Percentiles rank a stretch among this genome's conserved stretches.
Evolutionary conservation across 2,113 vertebrate species (phyloP).

Genomic region (Ageneiosus marmoratus): DNA sequence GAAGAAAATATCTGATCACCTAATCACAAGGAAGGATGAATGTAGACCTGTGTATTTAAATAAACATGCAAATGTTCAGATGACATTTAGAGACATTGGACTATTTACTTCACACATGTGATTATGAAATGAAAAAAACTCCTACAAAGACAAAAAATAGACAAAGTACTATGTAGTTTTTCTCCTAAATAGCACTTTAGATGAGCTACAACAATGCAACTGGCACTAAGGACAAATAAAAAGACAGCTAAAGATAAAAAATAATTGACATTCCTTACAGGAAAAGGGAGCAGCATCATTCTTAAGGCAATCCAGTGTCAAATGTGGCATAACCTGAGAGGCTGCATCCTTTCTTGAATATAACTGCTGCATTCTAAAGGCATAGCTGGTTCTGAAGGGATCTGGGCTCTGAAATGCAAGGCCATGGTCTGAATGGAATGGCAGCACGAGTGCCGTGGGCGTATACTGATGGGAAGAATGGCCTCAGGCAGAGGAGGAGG

Average conservation of each 20-base stretch:
- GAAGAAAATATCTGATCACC: conserved; percentile 28
- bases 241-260: conserved; percentile 26
- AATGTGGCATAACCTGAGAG: conserved; percentile 9
- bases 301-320: conserved; percentile 12
- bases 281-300: conserved; percentile 21
- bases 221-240: conserved; percentile 12
- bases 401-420: conserved; percentile 20
- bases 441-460: conserved; percentile 23
- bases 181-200: conserved; percentile 28
- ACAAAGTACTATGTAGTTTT: neutral
- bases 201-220: conserved; percentile 24
- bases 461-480: conserved; percentile 35
- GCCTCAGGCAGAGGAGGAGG: conserved; percentile 11
- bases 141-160: neutral
- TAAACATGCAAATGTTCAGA: neutral
- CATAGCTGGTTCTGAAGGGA: neutral
- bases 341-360: conserved; percentile 7
- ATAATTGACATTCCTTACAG: conserved; percentile 24
- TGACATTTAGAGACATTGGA: neutral
- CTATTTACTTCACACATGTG: neutral
- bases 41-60: conserved; percentile 6
- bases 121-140: neutral
- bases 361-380: conserved; percentile 5
- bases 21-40: conserved; percentile 6
- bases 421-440: conserved; percentile 3